Evolutionary conservation across 1,140 invertebrate species (phyloP).

Genomic region (Metaphire vulgaris): DNA sequence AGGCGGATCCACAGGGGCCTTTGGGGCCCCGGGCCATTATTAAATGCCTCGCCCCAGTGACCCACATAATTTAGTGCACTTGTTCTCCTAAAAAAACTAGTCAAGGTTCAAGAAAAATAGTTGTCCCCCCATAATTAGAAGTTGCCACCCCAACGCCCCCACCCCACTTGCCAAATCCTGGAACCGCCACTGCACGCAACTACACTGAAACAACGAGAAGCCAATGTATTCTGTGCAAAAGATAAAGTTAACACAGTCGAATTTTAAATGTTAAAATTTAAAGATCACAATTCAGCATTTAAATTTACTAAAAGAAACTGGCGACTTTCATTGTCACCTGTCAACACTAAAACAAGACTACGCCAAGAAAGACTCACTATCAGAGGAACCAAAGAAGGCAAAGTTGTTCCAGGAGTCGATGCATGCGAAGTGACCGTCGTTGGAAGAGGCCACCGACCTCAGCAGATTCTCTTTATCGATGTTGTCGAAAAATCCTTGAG

Average conservation of each 20-base stretch:
- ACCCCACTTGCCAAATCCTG: too few species aligned
- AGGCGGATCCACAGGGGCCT: too few species aligned
- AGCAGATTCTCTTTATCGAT: not conserved
- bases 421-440: not conserved
- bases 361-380: not conserved
- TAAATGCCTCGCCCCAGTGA: too few species aligned
- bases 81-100: too few species aligned
- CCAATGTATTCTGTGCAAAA: not conserved
- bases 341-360: not conserved
- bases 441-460: not conserved
- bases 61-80: too few species aligned
- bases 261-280: too few species aligned
- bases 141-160: too few species aligned
- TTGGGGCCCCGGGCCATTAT: too few species aligned
- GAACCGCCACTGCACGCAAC: too few species aligned
- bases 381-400: not conserved
- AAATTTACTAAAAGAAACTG: not conserved
- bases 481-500: not conserved
- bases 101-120: too few species aligned
- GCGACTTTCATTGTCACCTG: not conserved
- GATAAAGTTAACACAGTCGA: not conserved
- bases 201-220: not conserved
- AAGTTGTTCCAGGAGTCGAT: not conserved
- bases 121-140: too few species aligned
- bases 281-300: too few species aligned